Evolutionary conservation across 2,797 vertebrate species (phyloP), one percentile per base, ranked within the genome.

Genomic region (Cichlasoma orientale): DNA sequence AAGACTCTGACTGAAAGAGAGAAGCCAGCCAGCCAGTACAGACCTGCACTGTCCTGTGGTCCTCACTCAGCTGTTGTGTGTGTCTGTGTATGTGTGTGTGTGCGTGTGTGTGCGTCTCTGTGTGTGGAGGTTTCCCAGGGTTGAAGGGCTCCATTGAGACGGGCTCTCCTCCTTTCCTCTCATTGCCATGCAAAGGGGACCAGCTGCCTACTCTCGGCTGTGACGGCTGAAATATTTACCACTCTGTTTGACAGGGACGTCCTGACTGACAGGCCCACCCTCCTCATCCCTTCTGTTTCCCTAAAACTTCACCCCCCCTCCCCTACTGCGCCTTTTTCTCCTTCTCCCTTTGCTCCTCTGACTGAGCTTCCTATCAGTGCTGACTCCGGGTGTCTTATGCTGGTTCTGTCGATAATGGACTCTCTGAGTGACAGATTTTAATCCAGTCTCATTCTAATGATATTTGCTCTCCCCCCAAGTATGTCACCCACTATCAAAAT

Each of bases 181-280:
- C 94, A 94, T 96, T 96, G 91, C 93, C 92, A 95, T 95, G 93
- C 94, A 94, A 88, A 94, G 89, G 87, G 88, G 92, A 94, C 92
- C 94, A 94, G 93, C 93, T 95, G 94, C 92, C 92, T 89, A 92
- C 93, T 94, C 94, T 95, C 88, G 88, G 92, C 92, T 70, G 82
- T 96, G 94, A 96, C 92, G 92, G 94, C 92, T 95, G 92, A 95
- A 96, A 95, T 95, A 95, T 96, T 96, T 95, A 93, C 93, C 92
- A 91, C 94, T 94, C 91, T 93, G 93, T 94, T 95, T 92, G 89
- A 88, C 88, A 79, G 90, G 90, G 86, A 91, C 71, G 79, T 91
- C 90, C 90, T 88, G 89, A 93, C 83, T 83, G 86, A 94, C 86
- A 91, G 79, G 47, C 74, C 12, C 56, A 1, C 54, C 47, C 77